Evolutionary conservation across 2,797 vertebrate genomes (phyloP).

Genomic region (Meda fulgida): DNA sequence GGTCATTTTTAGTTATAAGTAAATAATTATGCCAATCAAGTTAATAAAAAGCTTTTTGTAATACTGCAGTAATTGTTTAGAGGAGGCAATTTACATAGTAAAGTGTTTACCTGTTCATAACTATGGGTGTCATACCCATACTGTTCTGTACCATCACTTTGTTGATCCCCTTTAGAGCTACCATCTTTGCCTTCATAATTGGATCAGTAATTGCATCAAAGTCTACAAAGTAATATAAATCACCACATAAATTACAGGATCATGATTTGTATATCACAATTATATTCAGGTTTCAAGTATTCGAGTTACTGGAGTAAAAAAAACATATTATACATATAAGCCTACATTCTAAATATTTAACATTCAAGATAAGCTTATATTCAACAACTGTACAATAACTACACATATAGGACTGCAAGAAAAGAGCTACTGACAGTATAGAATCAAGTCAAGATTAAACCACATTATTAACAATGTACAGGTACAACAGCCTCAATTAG

Average conservation of each 20-base stretch:
- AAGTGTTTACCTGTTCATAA: constrained; percentile 87
- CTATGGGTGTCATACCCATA: constrained; percentile 87
- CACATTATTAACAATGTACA: neutral
- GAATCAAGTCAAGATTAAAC: neutral
- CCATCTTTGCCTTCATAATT: constrained; percentile 99
- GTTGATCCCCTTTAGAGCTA: constrained; percentile 97
- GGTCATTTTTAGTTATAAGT: neutral
- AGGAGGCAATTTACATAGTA: neutral
- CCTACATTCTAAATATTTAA: neutral
- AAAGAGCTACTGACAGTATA: neutral
- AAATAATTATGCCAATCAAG: neutral
- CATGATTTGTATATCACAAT: neutral
- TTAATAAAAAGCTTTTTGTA: neutral
- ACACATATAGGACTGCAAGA: neutral
- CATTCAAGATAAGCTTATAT: neutral
- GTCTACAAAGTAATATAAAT: constrained; percentile 73
- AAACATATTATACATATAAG: neutral
- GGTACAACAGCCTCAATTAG: neutral
- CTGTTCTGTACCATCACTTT: constrained; percentile 95
- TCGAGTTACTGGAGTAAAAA: neutral
- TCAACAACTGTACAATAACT: neutral
- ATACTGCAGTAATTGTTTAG: neutral
- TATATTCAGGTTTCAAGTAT: neutral
- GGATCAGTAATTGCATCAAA: constrained; percentile 95
- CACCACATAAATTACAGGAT: neutral